These are phyloP conservation scores for Carposina sasakii DNA, from an alignment of 1,140 invertebrate species.

Conservation along the genomic window DNA sequence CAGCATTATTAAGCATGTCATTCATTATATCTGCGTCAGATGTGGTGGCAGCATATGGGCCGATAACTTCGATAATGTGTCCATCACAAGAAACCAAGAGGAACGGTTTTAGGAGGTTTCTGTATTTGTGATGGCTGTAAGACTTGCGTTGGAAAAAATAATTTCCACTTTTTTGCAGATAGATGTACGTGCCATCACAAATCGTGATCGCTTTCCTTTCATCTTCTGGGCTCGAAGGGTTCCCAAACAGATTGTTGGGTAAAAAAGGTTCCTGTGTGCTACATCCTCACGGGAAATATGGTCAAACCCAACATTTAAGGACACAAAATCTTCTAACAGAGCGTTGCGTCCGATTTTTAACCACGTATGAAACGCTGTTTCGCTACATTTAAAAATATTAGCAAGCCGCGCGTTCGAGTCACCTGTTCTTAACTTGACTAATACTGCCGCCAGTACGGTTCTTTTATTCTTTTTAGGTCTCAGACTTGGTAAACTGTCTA, in stretches of 20 bases:
- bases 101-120: conserved; percentile 6
- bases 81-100: conserved; percentile 7
- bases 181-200: conserved; percentile 6
- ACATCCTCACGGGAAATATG: not conserved
- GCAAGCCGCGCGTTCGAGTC: not conserved
- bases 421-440: conserved; percentile 11
- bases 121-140: conserved; percentile 7
- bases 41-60: conserved; percentile 9
- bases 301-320: not conserved
- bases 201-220: conserved; percentile 4
- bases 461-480: conserved; percentile 2
- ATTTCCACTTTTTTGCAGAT: conserved; percentile 5
- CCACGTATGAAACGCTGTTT: not conserved
- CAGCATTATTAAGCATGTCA: not conserved
- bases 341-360: not conserved
- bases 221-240: too few relatives aligned
- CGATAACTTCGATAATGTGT: conserved; percentile 5
- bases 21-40: conserved; percentile 4
- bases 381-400: not conserved
- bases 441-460: conserved; percentile 8
- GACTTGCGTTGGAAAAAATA: conserved; percentile 4
- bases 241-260: not conserved
- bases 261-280: conserved; percentile 5
- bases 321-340: not conserved
- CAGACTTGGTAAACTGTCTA: conserved; percentile 11